phyloP scores from a whole-genome alignment of 2,888 invertebrate genomes.

The Crioceris asparagi region DNA sequence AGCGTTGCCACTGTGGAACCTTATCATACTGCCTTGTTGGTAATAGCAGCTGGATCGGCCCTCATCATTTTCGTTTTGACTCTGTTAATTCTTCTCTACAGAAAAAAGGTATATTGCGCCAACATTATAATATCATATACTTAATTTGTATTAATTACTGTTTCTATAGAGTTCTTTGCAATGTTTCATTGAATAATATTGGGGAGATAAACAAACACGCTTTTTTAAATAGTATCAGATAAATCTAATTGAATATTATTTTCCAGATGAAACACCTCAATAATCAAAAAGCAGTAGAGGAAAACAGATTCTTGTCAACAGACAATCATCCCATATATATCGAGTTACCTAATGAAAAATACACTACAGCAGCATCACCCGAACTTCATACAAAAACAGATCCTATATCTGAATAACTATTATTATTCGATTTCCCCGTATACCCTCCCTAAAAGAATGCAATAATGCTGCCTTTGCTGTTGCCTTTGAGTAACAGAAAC shows the following conservation, averaged over 20 bases:
- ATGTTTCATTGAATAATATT: too few relatives aligned
- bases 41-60: slow-evolving; percentile 66
- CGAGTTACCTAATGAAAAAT: slow-evolving; percentile 53
- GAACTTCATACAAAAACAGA: too few relatives aligned
- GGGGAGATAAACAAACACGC: too few relatives aligned
- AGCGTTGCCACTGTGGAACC: slow-evolving; percentile 57
- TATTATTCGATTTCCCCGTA: too few relatives aligned
- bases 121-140: too few relatives aligned
- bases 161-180: too few relatives aligned
- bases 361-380: too few relatives aligned
- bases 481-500: too few relatives aligned
- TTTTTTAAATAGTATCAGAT: neutral
- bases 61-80: slow-evolving; percentile 69
- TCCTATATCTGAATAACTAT: too few relatives aligned
- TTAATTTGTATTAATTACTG: too few relatives aligned
- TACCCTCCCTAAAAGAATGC: too few relatives aligned
- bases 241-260: slow-evolving; percentile 5
- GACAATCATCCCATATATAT: slow-evolving; percentile 54
- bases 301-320: slow-evolving; percentile 45
- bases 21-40: slow-evolving; percentile 67
- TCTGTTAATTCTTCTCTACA: slow-evolving; percentile 63
- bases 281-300: slow-evolving; percentile 39
- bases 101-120: slow-evolving; percentile 54
- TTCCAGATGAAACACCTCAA: slow-evolving; percentile 40
- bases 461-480: too few relatives aligned